phyloP scores from a whole-genome alignment of 2,888 invertebrate genomes.

The Apamea epomidion region DNA sequence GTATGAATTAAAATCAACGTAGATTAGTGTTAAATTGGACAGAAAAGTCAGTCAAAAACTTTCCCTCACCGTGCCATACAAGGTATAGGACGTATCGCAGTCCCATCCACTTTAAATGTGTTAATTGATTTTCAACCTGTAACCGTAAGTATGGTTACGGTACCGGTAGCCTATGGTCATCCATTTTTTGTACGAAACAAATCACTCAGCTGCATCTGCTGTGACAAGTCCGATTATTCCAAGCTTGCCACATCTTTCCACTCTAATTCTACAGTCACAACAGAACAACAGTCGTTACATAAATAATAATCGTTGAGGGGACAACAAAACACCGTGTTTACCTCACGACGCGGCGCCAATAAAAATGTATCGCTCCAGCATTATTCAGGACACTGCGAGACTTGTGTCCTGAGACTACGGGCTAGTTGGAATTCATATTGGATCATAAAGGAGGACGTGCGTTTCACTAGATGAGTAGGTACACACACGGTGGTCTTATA shows the following conservation, averaged over 20 bases:
- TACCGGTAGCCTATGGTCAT: no score
- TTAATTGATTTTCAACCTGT: no score
- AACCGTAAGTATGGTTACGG: no score
- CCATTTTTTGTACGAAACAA: no score
- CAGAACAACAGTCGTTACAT: constrained; percentile 88
- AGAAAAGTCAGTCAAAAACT: no score
- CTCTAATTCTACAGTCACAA: constrained; percentile 64
- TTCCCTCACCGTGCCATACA: no score
- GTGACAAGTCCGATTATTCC: no score
- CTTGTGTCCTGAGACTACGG: constrained; percentile 41
- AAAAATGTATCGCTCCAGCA: constrained; percentile 75
- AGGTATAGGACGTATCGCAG: no score
- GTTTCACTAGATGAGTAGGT: constrained; percentile 6
- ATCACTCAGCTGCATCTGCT: no score
- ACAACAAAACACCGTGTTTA: constrained; percentile 85
- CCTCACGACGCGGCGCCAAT: constrained; percentile 74
- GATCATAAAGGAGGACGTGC: constrained; percentile 23
- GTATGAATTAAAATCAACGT: no score
- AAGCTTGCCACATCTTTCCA: constrained; percentile 60
- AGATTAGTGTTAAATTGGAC: no score
- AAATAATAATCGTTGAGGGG: constrained; percentile 84
- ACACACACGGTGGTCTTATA: background rate
- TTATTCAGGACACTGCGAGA: constrained; percentile 70
- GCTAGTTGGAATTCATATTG: constrained; percentile 54
- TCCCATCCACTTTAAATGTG: no score